Conservation (phyloP, 2,113 vertebrate genomes). For the Columba livia region DNA sequence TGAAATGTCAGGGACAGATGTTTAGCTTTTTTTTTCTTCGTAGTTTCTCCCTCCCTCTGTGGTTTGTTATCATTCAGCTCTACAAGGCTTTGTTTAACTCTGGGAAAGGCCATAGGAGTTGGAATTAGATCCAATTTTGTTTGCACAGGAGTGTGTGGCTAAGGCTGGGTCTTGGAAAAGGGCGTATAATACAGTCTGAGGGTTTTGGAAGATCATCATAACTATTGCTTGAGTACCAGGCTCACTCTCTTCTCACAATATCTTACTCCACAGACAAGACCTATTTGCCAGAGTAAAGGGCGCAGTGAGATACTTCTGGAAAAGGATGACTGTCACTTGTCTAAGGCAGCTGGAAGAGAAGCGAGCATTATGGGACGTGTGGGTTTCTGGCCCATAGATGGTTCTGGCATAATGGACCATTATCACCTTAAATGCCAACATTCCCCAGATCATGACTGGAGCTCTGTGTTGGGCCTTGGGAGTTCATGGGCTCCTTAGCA, state of each 20-base stretch:
- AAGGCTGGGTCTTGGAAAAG: constrained; percentile 41
- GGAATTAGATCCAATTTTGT: constrained; percentile 44
- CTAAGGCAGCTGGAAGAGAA: not conserved
- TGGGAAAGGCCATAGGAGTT: constrained; percentile 37
- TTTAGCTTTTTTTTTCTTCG: not conserved
- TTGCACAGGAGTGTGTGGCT: constrained; percentile 57
- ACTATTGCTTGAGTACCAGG: not conserved
- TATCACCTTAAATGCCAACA: not conserved
- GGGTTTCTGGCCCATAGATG: not conserved
- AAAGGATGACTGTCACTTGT: not conserved
- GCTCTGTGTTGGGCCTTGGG: not conserved
- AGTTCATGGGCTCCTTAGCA: not conserved
- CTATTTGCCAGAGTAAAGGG: not conserved
- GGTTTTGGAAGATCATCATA: constrained; percentile 15
- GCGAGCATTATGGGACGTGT: not conserved
- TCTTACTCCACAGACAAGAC: not conserved
- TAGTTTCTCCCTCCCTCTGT: constrained; percentile 15
- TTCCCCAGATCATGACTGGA: not conserved
- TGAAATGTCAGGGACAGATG: constrained; percentile 20
- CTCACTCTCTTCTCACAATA: not conserved
- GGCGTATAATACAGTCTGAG: not conserved
- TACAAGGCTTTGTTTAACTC: constrained; percentile 50
- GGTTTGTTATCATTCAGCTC: constrained; percentile 54
- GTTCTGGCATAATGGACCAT: not conserved
- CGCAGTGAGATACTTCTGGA: not conserved